phyloP scores from a whole-genome alignment of 2,797 vertebrate genomes.

The Argyrosomus regius region DNA sequence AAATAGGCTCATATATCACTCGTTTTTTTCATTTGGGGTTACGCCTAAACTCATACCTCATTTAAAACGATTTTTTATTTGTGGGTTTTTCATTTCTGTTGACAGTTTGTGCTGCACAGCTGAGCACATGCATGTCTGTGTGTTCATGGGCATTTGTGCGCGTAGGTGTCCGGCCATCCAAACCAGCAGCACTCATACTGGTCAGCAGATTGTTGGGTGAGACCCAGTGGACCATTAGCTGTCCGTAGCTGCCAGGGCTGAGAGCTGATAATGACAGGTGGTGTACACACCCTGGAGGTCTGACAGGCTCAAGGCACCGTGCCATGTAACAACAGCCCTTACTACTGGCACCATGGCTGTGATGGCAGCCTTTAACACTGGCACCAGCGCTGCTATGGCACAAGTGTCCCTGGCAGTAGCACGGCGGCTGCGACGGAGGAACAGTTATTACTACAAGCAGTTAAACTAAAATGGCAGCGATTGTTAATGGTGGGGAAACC shows the following conservation, averaged over 20 bases:
- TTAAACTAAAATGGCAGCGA: constrained; percentile 74
- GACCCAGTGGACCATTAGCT: constrained; percentile 81
- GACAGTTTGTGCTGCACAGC: neutral
- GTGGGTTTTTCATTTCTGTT: neutral
- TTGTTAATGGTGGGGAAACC: constrained; percentile 65
- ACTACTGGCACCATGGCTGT: constrained; percentile 67
- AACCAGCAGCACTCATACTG: constrained; percentile 66
- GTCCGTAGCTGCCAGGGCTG: constrained; percentile 71
- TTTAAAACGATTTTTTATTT: neutral
- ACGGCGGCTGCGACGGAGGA: constrained; percentile 25
- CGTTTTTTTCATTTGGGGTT: neutral
- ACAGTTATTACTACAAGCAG: constrained; percentile 67
- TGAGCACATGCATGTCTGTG: neutral
- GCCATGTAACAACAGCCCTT: constrained; percentile 80
- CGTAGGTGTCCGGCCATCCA: constrained; percentile 39
- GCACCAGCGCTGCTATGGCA: constrained; percentile 51
- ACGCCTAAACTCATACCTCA: neutral
- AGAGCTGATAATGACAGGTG: constrained; percentile 84
- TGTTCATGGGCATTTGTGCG: constrained; percentile 20
- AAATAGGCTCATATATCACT: constrained; percentile 51
- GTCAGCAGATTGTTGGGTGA: constrained; percentile 83
- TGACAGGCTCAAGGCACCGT: constrained; percentile 79
- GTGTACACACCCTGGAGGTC: constrained; percentile 76
- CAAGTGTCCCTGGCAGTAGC: constrained; percentile 56
- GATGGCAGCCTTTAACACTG: constrained; percentile 73